Percentiles rank a stretch among this genome's conserved stretches.
phyloP scores from a whole-genome alignment of 2,113 vertebrate genomes.

The Glareola pratincola region DNA sequence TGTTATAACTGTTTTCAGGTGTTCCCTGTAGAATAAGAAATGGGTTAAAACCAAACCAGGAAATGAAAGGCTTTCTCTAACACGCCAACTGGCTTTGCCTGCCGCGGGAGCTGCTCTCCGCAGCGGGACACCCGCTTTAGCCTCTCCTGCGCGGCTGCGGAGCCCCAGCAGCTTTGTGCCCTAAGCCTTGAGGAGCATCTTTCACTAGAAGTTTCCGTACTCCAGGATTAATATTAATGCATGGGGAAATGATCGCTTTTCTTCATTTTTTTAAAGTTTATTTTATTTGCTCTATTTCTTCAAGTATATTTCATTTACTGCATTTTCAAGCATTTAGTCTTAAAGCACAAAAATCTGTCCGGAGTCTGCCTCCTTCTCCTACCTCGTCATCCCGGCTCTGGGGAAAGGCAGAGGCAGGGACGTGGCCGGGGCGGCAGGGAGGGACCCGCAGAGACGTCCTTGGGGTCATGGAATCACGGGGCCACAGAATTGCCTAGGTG shows the following conservation, averaged over 20 bases:
- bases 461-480: too few relatives aligned
- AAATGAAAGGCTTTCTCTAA: neutral
- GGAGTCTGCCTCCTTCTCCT: neutral
- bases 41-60: neutral
- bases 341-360: neutral
- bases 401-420: neutral
- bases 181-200: neutral
- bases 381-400: accelerated
- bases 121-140: neutral
- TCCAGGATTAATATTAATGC: neutral
- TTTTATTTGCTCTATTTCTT: neutral
- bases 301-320: neutral
- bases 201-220: neutral
- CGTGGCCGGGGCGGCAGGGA: accelerated
- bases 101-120: accelerated
- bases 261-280: neutral
- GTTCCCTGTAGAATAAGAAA: neutral
- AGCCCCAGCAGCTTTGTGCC: neutral
- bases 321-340: neutral
- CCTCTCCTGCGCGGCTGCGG: neutral
- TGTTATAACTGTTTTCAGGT: accelerated
- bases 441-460: neutral
- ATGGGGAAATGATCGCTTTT: neutral
- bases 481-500: too few relatives aligned
- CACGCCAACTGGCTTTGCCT: neutral